These are phyloP conservation scores for Halictus ligatus DNA, from an alignment of 2,888 invertebrate species.

Conservation along the genomic window DNA sequence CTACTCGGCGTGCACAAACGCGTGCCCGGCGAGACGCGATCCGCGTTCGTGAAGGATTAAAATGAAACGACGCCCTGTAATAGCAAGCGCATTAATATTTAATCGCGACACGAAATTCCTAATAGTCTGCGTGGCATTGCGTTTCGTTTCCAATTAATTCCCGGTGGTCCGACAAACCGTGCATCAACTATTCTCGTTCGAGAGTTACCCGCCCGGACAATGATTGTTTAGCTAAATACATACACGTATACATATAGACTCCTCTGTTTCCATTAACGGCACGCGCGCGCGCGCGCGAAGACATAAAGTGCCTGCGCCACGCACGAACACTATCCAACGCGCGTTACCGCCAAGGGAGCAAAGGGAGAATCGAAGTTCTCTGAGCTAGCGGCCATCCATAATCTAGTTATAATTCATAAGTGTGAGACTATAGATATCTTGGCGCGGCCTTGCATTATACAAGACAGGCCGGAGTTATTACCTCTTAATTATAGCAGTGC, in stretches of 20 bases:
- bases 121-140: background rate
- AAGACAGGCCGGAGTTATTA: background rate
- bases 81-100: constrained; percentile 1
- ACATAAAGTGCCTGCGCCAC: background rate
- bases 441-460: background rate
- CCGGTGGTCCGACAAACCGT: background rate
- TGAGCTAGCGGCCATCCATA: constrained; percentile 13
- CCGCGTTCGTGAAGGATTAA: background rate
- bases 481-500: background rate
- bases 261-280: constrained; percentile 24
- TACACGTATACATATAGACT: background rate
- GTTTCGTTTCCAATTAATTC: constrained; percentile 32
- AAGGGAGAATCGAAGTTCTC: constrained; percentile 34
- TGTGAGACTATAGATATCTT: background rate
- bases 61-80: constrained; percentile 1
- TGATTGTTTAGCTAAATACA: constrained; percentile 29
- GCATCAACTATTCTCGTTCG: constrained; percentile 24
- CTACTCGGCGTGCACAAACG: background rate
- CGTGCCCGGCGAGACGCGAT: background rate
- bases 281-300: background rate
- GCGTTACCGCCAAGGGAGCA: constrained; percentile 13
- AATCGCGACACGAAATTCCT: constrained; percentile 18
- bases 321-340: background rate
- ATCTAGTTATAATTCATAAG: background rate
- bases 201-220: background rate